Evolutionary conservation across 2,113 vertebrate species (phyloP).

Genomic region (Nycticebus coucang): DNA sequence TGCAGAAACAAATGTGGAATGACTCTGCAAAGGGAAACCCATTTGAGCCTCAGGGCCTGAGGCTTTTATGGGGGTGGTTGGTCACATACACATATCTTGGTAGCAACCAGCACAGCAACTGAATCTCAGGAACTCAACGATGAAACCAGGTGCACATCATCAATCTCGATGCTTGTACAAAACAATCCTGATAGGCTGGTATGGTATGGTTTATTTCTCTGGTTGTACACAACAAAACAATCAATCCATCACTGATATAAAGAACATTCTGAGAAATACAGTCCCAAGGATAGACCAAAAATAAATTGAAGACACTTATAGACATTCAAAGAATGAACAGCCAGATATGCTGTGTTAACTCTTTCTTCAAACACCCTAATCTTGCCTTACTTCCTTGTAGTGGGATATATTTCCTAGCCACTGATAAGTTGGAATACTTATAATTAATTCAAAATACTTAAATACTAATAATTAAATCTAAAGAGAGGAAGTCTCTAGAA

Average conservation of each 20-base stretch:
- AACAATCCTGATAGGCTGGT: not conserved
- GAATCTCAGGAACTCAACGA: not conserved
- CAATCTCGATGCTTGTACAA: constrained; percentile 35
- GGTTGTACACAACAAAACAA: constrained; percentile 21
- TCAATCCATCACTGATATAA: not conserved
- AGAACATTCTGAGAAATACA: not conserved
- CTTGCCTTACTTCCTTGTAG: not conserved
- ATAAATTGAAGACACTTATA: not conserved
- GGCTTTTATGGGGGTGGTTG: not conserved
- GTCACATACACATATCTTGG: not conserved
- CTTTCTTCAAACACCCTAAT: not conserved
- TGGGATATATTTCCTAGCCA: not conserved
- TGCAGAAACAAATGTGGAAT: not conserved
- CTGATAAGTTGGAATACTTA: not conserved
- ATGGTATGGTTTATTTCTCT: constrained; percentile 18
- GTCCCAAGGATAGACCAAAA: not conserved
- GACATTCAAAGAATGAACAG: not conserved
- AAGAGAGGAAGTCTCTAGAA: not conserved
- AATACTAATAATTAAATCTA: not conserved
- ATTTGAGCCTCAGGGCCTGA: not conserved
- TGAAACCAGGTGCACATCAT: constrained; percentile 10
- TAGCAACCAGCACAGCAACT: not conserved
- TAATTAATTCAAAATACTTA: not conserved
- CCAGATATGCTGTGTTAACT: not conserved
- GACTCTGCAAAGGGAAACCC: constrained; percentile 6